Evolutionary conservation across 2,888 invertebrate genomes (phyloP).

Genomic region (Drosophila ezoana): DNA sequence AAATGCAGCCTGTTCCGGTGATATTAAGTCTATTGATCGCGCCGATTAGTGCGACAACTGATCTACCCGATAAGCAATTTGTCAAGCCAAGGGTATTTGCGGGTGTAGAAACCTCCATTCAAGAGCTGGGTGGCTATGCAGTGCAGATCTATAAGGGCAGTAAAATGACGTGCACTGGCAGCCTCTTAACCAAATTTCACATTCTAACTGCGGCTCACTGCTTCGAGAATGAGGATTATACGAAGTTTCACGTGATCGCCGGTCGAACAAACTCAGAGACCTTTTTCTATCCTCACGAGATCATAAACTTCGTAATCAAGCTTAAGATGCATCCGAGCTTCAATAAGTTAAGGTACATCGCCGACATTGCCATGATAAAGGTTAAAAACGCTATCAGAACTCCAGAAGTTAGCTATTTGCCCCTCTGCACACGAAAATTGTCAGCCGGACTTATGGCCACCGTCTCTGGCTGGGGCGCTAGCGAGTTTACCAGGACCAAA

Average conservation of each 20-base stretch:
- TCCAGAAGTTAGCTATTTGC: slow-evolving; percentile 16
- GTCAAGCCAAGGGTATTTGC: slow-evolving; percentile 32
- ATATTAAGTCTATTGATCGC: not conserved
- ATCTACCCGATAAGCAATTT: not conserved
- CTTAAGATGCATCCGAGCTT: slow-evolving; percentile 32
- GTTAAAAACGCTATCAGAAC: not conserved
- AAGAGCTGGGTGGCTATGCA: slow-evolving; percentile 26
- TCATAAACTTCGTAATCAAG: slow-evolving; percentile 11
- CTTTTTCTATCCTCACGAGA: not conserved
- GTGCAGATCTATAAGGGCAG: slow-evolving; percentile 26
- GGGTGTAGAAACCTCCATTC: slow-evolving; percentile 4
- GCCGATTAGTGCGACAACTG: not conserved
- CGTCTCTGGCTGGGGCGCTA: slow-evolving; percentile 43
- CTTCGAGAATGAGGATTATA: slow-evolving; percentile 5
- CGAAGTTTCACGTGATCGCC: slow-evolving; percentile 18
- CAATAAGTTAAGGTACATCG: slow-evolving; percentile 20
- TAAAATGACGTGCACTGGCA: slow-evolving; percentile 38
- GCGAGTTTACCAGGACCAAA: fast-evolving
- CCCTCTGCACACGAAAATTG: slow-evolving; percentile 19
- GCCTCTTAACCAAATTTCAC: slow-evolving; percentile 20
- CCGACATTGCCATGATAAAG: slow-evolving; percentile 47
- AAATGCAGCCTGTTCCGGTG: not conserved
- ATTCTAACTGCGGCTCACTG: slow-evolving; percentile 51
- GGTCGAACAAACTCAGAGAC: not conserved
- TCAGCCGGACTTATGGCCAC: slow-evolving; percentile 2